Percentiles rank a stretch among this genome's conserved stretches.
Evolutionary conservation across 2,797 vertebrate genomes (phyloP).

Genomic region (Thunnus albacares): DNA sequence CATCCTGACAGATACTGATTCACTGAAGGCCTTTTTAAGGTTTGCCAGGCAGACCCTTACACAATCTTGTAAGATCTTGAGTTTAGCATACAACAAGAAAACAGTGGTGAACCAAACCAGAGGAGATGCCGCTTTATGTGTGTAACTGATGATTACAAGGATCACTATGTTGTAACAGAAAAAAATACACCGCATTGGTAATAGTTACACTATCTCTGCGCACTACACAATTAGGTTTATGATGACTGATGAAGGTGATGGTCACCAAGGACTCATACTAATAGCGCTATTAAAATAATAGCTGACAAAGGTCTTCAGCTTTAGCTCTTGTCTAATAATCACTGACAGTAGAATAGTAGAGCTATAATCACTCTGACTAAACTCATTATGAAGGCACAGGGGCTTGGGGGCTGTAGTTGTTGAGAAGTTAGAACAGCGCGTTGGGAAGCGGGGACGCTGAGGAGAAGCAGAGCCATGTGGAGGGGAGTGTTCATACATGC

Average conservation of each 20-base stretch:
- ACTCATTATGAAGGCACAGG: slow-evolving; percentile 74
- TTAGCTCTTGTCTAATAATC: slow-evolving; percentile 72
- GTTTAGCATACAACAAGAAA: slow-evolving; percentile 71
- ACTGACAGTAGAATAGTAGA: slow-evolving; percentile 73
- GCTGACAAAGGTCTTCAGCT: slow-evolving; percentile 77
- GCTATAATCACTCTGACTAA: slow-evolving; percentile 76
- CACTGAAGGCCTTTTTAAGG: slow-evolving; percentile 87
- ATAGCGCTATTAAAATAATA: slow-evolving; percentile 79
- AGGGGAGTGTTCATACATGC: slow-evolving; percentile 54
- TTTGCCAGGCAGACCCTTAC: slow-evolving; percentile 69
- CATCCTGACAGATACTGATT: slow-evolving; percentile 89
- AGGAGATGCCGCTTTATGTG: background rate
- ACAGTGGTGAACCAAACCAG: slow-evolving; percentile 35
- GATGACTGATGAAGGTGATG: slow-evolving; percentile 71
- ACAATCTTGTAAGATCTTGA: background rate
- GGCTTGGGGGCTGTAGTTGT: slow-evolving; percentile 58
- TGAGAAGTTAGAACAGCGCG: slow-evolving; percentile 59
- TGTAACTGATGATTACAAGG: slow-evolving; percentile 8
- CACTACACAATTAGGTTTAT: slow-evolving; percentile 57
- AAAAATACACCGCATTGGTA: slow-evolving; percentile 33
- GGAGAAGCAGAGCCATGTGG: slow-evolving; percentile 53
- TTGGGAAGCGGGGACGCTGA: slow-evolving; percentile 50
- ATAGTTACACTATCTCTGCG: slow-evolving; percentile 33
- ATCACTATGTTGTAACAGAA: slow-evolving; percentile 4
- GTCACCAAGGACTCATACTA: slow-evolving; percentile 74